Evolutionary conservation across 2,888 invertebrate species (phyloP).

Genomic region (Pediacus dermestoides): DNA sequence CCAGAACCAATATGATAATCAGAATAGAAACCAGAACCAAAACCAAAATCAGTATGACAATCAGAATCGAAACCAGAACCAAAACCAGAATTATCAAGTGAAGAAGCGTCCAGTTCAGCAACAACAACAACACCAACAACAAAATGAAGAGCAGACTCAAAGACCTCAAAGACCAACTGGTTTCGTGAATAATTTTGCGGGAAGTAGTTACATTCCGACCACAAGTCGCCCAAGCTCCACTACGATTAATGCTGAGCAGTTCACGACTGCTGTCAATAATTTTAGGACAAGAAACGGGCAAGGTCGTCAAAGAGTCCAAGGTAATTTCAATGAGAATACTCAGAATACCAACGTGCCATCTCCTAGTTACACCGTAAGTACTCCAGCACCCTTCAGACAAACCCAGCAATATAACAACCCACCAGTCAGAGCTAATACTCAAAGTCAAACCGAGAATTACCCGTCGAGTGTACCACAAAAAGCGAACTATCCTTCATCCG

Average conservation of each 20-base stretch:
- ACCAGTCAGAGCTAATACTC: slow-evolving; percentile 19
- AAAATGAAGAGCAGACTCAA: slow-evolving; percentile 35
- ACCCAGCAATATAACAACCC: slow-evolving; percentile 38
- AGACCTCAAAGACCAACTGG: slow-evolving; percentile 39
- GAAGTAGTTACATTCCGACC: slow-evolving; percentile 51
- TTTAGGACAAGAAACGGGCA: slow-evolving; percentile 24
- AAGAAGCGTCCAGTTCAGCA: slow-evolving; percentile 11
- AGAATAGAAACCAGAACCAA: slow-evolving; percentile 37
- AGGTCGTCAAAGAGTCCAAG: slow-evolving; percentile 28
- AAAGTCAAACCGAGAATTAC: slow-evolving; percentile 26
- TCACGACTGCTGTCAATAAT: slow-evolving; percentile 36
- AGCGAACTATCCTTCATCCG: slow-evolving; percentile 30
- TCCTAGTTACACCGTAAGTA: slow-evolving; percentile 41
- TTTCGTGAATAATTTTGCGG: slow-evolving; percentile 50
- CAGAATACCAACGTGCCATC: slow-evolving; percentile 32
- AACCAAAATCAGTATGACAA: slow-evolving; percentile 15
- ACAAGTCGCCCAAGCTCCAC: slow-evolving; percentile 48
- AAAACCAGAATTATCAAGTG: slow-evolving; percentile 20
- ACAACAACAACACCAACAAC: slow-evolving; percentile 22
- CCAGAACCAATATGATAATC: slow-evolving; percentile 37
- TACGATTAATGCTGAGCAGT: slow-evolving; percentile 34
- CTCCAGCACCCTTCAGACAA: slow-evolving; percentile 47
- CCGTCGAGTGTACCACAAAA: slow-evolving; percentile 18
- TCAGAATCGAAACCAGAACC: slow-evolving; percentile 33
- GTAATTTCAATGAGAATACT: slow-evolving; percentile 36